These are phyloP conservation scores for Chloebia gouldiae DNA, from an alignment of 2,113 vertebrate species.

Conservation along the genomic window DNA sequence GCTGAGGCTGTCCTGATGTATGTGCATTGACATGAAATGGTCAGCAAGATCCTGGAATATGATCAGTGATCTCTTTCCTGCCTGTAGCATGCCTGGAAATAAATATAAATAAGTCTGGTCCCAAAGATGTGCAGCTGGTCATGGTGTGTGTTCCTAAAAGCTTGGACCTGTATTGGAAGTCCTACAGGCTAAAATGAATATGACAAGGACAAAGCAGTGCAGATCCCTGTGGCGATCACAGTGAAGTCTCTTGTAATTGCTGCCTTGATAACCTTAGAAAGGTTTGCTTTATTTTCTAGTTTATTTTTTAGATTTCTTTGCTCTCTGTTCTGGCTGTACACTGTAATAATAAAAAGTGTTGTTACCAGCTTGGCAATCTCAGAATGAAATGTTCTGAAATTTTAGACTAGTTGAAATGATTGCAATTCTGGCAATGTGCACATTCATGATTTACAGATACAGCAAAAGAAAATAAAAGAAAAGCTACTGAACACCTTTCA, in stretches of 20 bases:
- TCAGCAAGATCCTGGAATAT: neutral
- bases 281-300: neutral
- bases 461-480: neutral
- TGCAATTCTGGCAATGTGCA: neutral
- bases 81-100: neutral
- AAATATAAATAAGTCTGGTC: neutral
- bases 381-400: neutral
- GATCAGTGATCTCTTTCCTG: neutral
- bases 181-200: neutral
- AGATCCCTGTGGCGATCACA: neutral
- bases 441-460: neutral
- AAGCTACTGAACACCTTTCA: slow-evolving; percentile 17
- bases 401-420: neutral
- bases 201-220: neutral
- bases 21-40: too few species aligned
- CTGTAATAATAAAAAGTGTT: neutral
- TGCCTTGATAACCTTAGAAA: neutral
- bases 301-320: neutral
- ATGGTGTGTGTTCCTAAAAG: neutral
- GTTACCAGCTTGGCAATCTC: neutral
- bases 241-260: neutral
- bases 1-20: neutral
- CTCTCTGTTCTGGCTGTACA: neutral
- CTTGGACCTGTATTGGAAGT: neutral
- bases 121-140: neutral